Conservation (phyloP, 2,888 invertebrate genomes). For the Atethmia centrago region DNA sequence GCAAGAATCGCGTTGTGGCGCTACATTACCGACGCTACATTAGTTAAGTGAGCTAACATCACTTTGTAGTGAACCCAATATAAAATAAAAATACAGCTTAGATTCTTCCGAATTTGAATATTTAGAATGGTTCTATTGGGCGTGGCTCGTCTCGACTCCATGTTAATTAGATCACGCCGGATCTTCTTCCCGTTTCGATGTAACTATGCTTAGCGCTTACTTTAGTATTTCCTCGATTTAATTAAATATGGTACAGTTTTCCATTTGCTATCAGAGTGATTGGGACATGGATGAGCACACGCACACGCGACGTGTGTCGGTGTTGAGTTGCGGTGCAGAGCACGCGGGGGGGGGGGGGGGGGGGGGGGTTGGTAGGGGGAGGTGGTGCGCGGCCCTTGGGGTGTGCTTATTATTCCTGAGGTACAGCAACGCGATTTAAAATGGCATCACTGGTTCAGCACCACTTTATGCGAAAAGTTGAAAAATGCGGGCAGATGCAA, state of each 20-base stretch:
- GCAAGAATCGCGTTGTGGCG: too few relatives aligned
- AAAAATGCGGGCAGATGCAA: constrained; percentile 42
- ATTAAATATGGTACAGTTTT: constrained; percentile 2
- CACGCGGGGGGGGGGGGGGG: neutral
- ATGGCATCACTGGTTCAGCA: constrained; percentile 60
- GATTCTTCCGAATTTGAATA: neutral
- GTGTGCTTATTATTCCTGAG: constrained; percentile 64
- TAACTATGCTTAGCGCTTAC: neutral
- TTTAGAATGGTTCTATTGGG: neutral
- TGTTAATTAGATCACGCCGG: constrained; percentile 12
- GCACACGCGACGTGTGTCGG: constrained; percentile 10
- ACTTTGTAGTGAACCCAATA: neutral
- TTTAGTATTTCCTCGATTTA: constrained; percentile 5
- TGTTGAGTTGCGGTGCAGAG: constrained; percentile 24
- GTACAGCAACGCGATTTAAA: constrained; percentile 54
- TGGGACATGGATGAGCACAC: constrained; percentile 9
- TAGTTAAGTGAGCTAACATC: neutral
- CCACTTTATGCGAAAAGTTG: constrained; percentile 54
- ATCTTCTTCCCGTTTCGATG: neutral
- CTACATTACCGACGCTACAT: neutral
- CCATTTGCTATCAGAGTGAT: constrained; percentile 1
- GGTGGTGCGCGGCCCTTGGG: constrained; percentile 25
- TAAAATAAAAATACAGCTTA: neutral
- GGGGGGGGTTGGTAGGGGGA: neutral
- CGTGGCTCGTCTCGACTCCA: neutral